Percentiles rank a stretch among this genome's conserved stretches.
These are phyloP conservation scores for Sturmia bella DNA, from an alignment of 2,888 invertebrate genomes.

Conservation along the genomic window DNA sequence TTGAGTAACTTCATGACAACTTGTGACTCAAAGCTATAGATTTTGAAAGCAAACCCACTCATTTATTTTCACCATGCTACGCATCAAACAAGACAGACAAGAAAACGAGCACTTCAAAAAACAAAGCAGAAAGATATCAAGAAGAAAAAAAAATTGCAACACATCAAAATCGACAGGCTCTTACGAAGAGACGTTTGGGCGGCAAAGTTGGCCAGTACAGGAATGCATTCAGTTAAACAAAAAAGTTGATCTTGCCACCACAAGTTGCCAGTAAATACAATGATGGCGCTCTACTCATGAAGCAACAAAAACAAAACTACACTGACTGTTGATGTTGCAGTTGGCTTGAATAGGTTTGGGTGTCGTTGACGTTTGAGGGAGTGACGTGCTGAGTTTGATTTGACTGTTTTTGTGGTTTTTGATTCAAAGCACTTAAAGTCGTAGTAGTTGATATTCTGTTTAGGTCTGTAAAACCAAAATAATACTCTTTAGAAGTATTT, in stretches of 20 bases:
- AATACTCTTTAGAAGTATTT: conserved; percentile 57
- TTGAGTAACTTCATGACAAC: conserved; percentile 69
- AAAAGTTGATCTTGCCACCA: conserved; percentile 49
- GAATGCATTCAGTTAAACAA: conserved; percentile 1
- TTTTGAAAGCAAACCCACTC: conserved; percentile 59
- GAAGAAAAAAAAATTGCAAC: conserved; percentile 54
- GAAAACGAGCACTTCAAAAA: conserved; percentile 12
- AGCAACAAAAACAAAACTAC: conserved; percentile 17
- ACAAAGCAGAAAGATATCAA: conserved; percentile 7
- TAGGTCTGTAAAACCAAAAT: conserved; percentile 41
- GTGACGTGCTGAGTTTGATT: conserved; percentile 71
- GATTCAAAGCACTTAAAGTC: conserved; percentile 56
- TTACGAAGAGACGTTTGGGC: conserved; percentile 16
- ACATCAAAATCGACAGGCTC: conserved; percentile 71
- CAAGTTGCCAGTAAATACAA: conserved; percentile 40
- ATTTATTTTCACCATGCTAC: conserved; percentile 56
- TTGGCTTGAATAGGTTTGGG: conserved; percentile 30
- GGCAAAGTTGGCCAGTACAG: conserved; percentile 6
- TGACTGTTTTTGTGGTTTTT: conserved; percentile 33
- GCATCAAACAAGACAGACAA: conserved; percentile 55
- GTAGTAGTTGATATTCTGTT: conserved; percentile 43
- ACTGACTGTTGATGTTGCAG: conserved; percentile 25
- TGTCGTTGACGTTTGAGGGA: conserved; percentile 71
- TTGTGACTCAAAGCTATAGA: conserved; percentile 69
- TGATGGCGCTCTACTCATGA: conserved; percentile 57